Conservation (phyloP, 2,113 vertebrate genomes). For the Atrichornis clamosus region DNA sequence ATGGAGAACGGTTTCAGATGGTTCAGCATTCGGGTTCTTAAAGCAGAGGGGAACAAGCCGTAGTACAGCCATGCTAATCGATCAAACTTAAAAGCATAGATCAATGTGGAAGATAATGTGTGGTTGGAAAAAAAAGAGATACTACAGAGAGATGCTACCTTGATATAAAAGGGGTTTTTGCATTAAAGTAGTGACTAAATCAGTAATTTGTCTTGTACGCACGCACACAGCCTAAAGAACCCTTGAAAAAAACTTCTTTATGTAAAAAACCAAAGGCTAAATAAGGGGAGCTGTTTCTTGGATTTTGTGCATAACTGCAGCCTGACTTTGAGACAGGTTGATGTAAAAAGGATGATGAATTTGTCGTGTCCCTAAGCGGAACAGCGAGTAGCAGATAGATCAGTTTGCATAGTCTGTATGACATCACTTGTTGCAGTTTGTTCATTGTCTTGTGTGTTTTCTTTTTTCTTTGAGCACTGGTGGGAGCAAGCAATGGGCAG, state of each 20-base stretch:
- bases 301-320: not conserved
- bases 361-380: not conserved
- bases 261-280: not conserved
- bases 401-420: not conserved
- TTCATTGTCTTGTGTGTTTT: not conserved
- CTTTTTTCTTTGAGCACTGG: not conserved
- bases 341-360: not conserved
- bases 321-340: not conserved
- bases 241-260: not conserved
- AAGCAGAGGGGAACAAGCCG: not conserved
- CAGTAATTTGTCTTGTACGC: not conserved
- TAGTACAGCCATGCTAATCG: not conserved
- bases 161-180: not conserved
- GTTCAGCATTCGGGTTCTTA: not conserved
- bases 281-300: not conserved
- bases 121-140: not conserved
- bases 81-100: not conserved
- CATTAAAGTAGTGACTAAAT: not conserved
- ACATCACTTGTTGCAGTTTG: not conserved
- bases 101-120: not conserved
- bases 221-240: not conserved
- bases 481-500: not conserved
- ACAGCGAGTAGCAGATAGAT: not conserved
- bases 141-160: rapidly evolving
- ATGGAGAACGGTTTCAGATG: not conserved